Base-by-base conservation (phyloP, 2,797 vertebrate species). In the Enteromius mattozi region DNA sequence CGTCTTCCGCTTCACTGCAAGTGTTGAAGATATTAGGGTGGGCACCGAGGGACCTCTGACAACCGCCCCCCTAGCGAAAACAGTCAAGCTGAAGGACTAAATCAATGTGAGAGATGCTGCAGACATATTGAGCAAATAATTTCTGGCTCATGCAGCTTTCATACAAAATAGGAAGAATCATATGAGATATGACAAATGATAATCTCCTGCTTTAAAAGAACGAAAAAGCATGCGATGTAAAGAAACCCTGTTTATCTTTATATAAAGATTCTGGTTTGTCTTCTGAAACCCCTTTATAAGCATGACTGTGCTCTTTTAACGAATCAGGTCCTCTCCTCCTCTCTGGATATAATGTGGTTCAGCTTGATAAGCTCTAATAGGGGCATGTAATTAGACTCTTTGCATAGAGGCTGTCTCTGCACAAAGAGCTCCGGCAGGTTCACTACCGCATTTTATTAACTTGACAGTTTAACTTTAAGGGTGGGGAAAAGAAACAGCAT, bases 361-460 rank as follows among this genome's bases (percentile, higher is more conserved):
- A 91, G 92, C 86, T 90, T 94, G 93, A 95, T 95, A 91, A 93
- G 92, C 91, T 92, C 91, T 94, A 94, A 95, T 94, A 94, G 89
- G 93, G 91, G 87, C 89, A 82, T 87, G 92, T 94, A 95, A 95
- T 95, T 95, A 95, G 92, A 92, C 88, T 89, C 91, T 92, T 92
- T 92, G 94, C 93, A 93, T 89, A 90, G 89, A 92, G 91, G 85
- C 91, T 94, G 93, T 94, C 93, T 94, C 84, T 90, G 88, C 80
- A 86, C 87, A 91, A 90, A 91, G 88, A 88, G 92, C 91, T 91
- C 89, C 89, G 93, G 93, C 93, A 94, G 93, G 90, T 90, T 93
- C 91, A 87, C 87, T 91, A 89, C 91, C 87, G 88, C 90, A 91
- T 94, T 93, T 92, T 93, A 93, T 92, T 87, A 92, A 92, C 89